Evolutionary conservation across 2,888 invertebrate species (phyloP).

Genomic region (Tetragnatha montana): DNA sequence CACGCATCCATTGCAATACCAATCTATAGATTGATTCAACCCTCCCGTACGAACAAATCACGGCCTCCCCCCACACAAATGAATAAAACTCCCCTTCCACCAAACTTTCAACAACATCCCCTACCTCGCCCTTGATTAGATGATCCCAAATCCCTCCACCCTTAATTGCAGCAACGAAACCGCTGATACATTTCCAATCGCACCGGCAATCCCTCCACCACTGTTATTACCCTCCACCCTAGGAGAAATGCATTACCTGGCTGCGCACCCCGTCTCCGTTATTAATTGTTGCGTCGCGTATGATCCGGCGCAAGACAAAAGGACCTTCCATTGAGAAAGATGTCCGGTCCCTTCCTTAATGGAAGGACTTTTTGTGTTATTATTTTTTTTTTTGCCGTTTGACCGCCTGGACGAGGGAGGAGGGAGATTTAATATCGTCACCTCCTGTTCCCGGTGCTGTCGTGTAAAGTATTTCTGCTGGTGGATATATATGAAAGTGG

Average conservation of each 20-base stretch:
- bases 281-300: constrained; percentile 50
- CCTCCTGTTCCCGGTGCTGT: constrained; percentile 38
- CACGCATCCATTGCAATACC: no score
- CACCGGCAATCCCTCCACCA: background rate
- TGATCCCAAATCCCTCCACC: no score
- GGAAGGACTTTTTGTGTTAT: background rate
- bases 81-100: no score
- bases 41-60: no score
- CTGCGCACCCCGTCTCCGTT: constrained; percentile 11
- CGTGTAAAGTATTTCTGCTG: constrained; percentile 28
- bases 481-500: background rate
- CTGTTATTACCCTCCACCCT: background rate
- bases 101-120: no score
- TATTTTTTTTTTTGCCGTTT: background rate
- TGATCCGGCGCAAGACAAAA: constrained; percentile 23
- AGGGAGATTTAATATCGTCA: constrained; percentile 39
- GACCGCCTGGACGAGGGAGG: background rate
- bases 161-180: background rate
- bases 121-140: no score
- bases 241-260: constrained; percentile 7
- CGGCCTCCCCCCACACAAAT: no score
- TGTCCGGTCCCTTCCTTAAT: background rate
- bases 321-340: constrained; percentile 8
- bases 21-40: no score
- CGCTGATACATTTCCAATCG: background rate